Evolutionary conservation across 2,113 vertebrate species (phyloP), one percentile per base, ranked within the genome.

Genomic region (Hucho hucho): DNA sequence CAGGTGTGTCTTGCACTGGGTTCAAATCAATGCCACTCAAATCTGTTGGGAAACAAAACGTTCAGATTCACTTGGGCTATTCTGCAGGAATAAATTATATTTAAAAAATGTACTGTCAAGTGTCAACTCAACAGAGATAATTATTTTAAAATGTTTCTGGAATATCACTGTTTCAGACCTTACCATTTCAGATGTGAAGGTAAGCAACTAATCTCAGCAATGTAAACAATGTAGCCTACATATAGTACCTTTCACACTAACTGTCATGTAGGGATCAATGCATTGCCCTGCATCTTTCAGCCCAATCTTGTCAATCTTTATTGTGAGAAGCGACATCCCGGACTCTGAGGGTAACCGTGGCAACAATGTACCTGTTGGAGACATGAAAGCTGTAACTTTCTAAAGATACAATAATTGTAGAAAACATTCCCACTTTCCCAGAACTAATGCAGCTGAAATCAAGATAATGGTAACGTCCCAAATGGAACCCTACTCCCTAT

Each of bases 241-340:
- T 20, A 3, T 7, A 56, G 53, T 56, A 99, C 97, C 98, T 94
- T 99, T 98, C 3, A 98, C 95, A 69, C 96, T 98, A 77, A 99
- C 93, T 71, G 95, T 98, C 79, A 99, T 95, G 81, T 99, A 99
- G 37, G 98, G 97, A 73, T 99, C 97, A 53, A 99, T 99, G 89
- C 98, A 99, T 80, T 99, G 97, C 47, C 97, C 98, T 0, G 98
- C 98, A 37, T 99, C 98, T 88, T 99, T 99, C 90, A 99, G 89
- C 64, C 98, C 98, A 61, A 99, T 98, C 85, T 97, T 99, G 84
- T 99, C 97, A 66, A 99, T 98, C 85, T 91, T 95, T 89, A 99
- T 90, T 1, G 97, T 99, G 20, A 99, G 96, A 47, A 96, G 92
- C 0, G 96, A 95, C 97, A 99, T 97, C 80, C 96, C 95, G 0